phyloP scores from a whole-genome alignment of 2,113 vertebrate genomes.

The Mus pahari region DNA sequence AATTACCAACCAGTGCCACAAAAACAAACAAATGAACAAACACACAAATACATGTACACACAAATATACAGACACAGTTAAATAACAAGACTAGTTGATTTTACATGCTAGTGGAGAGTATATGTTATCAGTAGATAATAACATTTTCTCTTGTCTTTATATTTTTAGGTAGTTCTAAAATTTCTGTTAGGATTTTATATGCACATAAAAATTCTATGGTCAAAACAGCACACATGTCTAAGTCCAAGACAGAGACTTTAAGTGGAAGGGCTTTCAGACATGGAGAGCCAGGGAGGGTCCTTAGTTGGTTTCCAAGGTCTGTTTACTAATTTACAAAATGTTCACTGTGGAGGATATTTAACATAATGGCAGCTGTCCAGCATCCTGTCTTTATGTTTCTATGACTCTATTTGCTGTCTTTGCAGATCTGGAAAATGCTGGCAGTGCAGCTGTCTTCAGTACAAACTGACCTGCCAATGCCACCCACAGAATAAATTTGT shows the following conservation, averaged over 20 bases:
- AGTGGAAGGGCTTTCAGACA: background rate
- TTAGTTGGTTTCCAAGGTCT: background rate
- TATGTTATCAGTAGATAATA: background rate
- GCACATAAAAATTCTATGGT: background rate
- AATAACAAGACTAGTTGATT: background rate
- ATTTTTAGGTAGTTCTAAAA: background rate
- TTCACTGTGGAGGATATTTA: slow-evolving; percentile 40
- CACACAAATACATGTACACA: background rate
- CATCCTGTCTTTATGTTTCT: slow-evolving; percentile 24
- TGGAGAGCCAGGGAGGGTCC: background rate
- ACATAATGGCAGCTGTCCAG: background rate
- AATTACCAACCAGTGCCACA: background rate
- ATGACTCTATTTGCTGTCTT: background rate
- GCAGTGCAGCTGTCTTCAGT: background rate
- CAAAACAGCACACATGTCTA: slow-evolving; percentile 17
- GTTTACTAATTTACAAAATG: slow-evolving; percentile 30
- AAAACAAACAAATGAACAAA: background rate
- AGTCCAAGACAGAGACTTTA: background rate
- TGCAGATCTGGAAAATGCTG: slow-evolving; percentile 38
- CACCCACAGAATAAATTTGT: slow-evolving; percentile 34
- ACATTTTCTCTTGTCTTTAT: slow-evolving; percentile 12
- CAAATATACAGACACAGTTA: background rate
- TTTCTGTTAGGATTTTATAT: too few relatives aligned
- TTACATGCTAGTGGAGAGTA: background rate
- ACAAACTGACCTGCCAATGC: slow-evolving; percentile 8